Conservation (phyloP, 2,113 vertebrate genomes). For the Carassius gibelio region DNA sequence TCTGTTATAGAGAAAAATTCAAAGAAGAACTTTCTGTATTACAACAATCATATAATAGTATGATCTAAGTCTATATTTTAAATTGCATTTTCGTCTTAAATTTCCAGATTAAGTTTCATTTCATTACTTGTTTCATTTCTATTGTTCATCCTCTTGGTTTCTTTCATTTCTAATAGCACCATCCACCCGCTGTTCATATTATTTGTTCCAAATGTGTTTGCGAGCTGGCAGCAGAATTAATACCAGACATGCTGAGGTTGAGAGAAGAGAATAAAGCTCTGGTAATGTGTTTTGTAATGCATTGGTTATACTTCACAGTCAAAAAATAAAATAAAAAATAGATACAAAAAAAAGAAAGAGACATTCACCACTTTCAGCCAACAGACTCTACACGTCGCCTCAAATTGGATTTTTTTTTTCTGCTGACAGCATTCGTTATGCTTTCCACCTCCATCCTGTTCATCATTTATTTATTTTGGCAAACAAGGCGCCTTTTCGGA, state of each 20-base stretch:
- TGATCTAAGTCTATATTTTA: background rate
- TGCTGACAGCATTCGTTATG: slow-evolving; percentile 73
- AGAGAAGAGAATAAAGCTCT: slow-evolving; percentile 70
- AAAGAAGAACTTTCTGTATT: no score
- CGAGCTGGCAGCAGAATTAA: slow-evolving; percentile 30
- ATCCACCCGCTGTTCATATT: slow-evolving; percentile 5
- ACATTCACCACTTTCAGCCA: slow-evolving; percentile 67
- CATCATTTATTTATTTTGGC: slow-evolving; percentile 80
- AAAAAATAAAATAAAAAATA: slow-evolving; percentile 66
- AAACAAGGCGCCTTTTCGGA: slow-evolving; percentile 70
- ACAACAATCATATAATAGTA: no score
- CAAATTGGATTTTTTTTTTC: slow-evolving; percentile 74
- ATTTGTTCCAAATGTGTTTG: slow-evolving; percentile 22
- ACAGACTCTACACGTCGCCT: slow-evolving; percentile 68
- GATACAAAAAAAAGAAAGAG: slow-evolving; percentile 12
- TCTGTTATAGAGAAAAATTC: background rate
- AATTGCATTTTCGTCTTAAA: background rate
- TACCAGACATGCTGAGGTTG: slow-evolving; percentile 71
- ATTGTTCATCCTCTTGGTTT: background rate
- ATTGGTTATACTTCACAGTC: slow-evolving; percentile 80
- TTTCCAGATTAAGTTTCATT: background rate
- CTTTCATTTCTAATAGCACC: background rate
- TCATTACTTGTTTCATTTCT: no score
- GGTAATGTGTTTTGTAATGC: slow-evolving; percentile 79
- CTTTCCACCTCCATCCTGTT: slow-evolving; percentile 74